Conservation (phyloP, 2,888 invertebrate species). For the Gryllus longicercus region DNA sequence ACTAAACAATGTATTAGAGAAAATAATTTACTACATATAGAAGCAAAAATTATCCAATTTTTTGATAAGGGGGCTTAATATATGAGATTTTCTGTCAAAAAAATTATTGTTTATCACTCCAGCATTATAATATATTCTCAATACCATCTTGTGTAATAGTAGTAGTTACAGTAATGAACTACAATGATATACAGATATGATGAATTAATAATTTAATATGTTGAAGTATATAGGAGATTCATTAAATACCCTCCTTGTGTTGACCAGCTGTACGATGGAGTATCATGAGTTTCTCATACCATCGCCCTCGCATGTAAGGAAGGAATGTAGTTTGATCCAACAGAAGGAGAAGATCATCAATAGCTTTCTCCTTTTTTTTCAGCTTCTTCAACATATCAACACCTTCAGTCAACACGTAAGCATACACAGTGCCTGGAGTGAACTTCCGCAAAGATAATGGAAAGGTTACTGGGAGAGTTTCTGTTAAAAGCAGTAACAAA, state of each 20-base stretch:
- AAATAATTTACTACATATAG: too few species aligned
- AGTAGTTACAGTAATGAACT: too few species aligned
- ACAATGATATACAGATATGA: too few species aligned
- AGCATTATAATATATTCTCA: too few species aligned
- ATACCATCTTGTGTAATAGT: too few species aligned
- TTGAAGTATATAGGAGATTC: too few species aligned
- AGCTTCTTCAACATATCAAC: constrained; percentile 49
- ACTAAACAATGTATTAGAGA: too few species aligned
- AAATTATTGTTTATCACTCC: too few species aligned
- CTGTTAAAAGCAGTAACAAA: constrained; percentile 24
- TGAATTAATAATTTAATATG: too few species aligned
- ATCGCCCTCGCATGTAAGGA: constrained; percentile 50
- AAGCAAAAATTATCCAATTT: too few species aligned
- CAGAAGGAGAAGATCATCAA: constrained; percentile 54
- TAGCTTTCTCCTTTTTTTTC: constrained; percentile 43
- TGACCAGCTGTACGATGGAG: constrained; percentile 44
- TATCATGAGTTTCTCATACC: constrained; percentile 62
- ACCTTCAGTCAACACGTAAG: constrained; percentile 49
- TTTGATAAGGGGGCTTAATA: too few species aligned
- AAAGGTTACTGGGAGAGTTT: constrained; percentile 41
- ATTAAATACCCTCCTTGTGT: not conserved
- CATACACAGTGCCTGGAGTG: constrained; percentile 53
- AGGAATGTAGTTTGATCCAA: constrained; percentile 52
- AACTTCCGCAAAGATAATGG: constrained; percentile 58
- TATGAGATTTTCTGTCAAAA: too few species aligned